Evolutionary conservation across 2,888 invertebrate species (phyloP), one percentile per base, ranked within the genome.

Genomic region (Dicyrtomina minuta): DNA sequence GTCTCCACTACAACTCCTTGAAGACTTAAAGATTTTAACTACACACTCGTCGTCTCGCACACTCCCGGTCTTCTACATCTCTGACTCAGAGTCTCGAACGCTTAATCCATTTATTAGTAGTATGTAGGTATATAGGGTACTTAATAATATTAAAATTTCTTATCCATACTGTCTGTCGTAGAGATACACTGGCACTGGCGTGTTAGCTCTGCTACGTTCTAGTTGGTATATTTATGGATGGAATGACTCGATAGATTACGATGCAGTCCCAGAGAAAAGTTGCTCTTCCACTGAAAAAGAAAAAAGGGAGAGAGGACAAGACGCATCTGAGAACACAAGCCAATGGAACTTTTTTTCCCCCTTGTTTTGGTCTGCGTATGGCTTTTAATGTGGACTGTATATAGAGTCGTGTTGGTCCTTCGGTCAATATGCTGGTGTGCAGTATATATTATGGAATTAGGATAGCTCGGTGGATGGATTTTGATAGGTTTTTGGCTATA

Each of bases 191-290:
- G 33, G 27, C 41, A 15, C 6, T 58, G 27, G 13, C 26, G 56
- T 27, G n/a, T 13, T 17, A 27, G 22, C 33, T 56, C 26, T 56
- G 22, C 33, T 56, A 15, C 15, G 13, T 27, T 53, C 22, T 26
- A 33, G 26, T 46, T 46, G n/a, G 46, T 46, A 46, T 56, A 56
- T 33, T 26, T 56, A 27, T 17, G 10, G 44, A 61, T 44, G 41
- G 27, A 22, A 65, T 65, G 64, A 65, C 53, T 65, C 64, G 53
- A 65, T 51, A 65, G 64, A 65, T 65, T 65, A 53, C 24, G 61
- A 41, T 39, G 22, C 20, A 33, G 20, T 33, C 20, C 24, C 17
- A 12, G 41, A 51, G 64, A 65, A 53, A 62, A 49, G 33, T 60
- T 46, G 62, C 46, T 62, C 17, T 24, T 20, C 17, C 49, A 20